phyloP scores from a whole-genome alignment of 2,797 vertebrate genomes.

The Paratrypauchen microcephalus region DNA sequence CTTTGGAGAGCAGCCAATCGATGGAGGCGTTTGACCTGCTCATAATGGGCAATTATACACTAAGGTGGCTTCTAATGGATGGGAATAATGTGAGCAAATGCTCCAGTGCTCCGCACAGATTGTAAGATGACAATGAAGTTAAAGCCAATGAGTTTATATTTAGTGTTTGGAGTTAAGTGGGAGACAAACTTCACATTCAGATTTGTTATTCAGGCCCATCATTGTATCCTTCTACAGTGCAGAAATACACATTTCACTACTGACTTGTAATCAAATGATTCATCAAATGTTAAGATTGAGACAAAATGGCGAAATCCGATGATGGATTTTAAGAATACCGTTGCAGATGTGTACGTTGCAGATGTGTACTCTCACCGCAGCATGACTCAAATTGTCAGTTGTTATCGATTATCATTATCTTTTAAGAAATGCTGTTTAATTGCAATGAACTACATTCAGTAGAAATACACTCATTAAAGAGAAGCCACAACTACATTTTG shows the following conservation, averaged over 20 bases:
- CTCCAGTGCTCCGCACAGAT: conserved; percentile 6
- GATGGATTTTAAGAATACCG: too few relatives aligned
- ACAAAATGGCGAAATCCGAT: too few relatives aligned
- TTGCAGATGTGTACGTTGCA: too few relatives aligned
- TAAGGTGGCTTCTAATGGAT: conserved; percentile 20
- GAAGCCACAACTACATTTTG: neutral
- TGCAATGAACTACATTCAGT: neutral
- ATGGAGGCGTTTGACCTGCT: conserved; percentile 23
- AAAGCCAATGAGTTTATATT: neutral
- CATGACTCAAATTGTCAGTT: conserved; percentile 4
- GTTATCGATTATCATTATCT: conserved; percentile 1
- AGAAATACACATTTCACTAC: too few relatives aligned
- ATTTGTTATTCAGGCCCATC: too few relatives aligned
- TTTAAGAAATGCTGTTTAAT: neutral
- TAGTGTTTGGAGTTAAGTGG: neutral
- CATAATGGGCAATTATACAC: conserved; percentile 27
- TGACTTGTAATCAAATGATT: too few relatives aligned
- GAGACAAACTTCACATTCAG: neutral
- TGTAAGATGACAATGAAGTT: neutral
- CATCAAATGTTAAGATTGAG: too few relatives aligned
- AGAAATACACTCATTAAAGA: neutral
- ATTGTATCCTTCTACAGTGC: too few relatives aligned
- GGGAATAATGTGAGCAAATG: conserved; percentile 13
- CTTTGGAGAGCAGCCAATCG: conserved; percentile 23
- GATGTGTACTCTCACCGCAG: conserved; percentile 13